Conservation (phyloP, 2,888 invertebrate species). For the Pachymerium ferrugineum region DNA sequence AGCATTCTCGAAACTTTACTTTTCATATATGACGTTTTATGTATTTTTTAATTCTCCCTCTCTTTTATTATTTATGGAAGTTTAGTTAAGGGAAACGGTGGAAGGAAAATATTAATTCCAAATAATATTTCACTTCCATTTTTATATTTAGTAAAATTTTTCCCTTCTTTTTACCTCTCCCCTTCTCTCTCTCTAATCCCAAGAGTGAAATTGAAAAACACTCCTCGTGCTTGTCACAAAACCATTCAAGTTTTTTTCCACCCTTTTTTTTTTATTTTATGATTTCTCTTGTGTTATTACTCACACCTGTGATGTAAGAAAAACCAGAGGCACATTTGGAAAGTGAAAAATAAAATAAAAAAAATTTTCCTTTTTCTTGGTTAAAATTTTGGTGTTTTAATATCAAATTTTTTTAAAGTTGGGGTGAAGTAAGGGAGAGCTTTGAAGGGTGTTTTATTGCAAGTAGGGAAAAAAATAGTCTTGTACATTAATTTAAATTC, state of each 20-base stretch:
- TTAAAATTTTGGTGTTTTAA: too few relatives aligned
- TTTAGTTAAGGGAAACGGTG: too few relatives aligned
- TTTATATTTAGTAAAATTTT: background rate
- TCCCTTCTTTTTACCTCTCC: background rate
- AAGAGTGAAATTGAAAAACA: constrained; percentile 16
- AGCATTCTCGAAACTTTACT: too few relatives aligned
- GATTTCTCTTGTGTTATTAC: constrained; percentile 10
- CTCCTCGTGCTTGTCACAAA: constrained; percentile 15
- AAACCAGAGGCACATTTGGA: constrained; percentile 7
- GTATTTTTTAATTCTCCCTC: too few relatives aligned
- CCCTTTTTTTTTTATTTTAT: too few relatives aligned
- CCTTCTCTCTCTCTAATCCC: constrained; percentile 1
- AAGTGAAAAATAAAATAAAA: constrained; percentile 9
- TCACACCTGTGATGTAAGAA: constrained; percentile 18
- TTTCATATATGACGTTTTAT: too few relatives aligned
- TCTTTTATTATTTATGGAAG: too few relatives aligned
- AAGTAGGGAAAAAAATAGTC: background rate
- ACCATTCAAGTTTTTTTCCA: constrained; percentile 12
- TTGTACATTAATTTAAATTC: constrained; percentile 14
- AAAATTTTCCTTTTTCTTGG: too few relatives aligned
- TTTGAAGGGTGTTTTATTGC: background rate
- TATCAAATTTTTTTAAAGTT: background rate
- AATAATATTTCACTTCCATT: background rate
- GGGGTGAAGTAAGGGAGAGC: background rate
- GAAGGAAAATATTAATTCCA: background rate